phyloP scores from a whole-genome alignment of 1,140 invertebrate genomes.

The Drosophila cardini region DNA sequence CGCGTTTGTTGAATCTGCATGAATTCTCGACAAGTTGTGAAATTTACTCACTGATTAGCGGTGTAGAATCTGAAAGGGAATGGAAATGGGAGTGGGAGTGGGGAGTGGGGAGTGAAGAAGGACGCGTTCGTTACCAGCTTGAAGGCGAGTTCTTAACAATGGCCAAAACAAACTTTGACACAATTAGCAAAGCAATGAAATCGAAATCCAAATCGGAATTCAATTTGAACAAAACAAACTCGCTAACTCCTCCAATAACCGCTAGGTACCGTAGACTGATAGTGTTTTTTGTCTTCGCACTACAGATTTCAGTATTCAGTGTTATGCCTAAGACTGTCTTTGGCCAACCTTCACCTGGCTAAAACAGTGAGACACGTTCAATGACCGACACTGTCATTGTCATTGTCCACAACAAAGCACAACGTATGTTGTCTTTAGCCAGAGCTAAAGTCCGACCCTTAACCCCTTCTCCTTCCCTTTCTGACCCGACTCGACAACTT shows the following conservation, averaged over 20 bases:
- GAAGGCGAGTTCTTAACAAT: conserved; percentile 14
- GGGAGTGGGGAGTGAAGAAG: conserved; percentile 4
- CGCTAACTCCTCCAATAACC: conserved; percentile 21
- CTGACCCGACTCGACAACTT: background rate
- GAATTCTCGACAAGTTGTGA: conserved; percentile 53
- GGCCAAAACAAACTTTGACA: background rate
- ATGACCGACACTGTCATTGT: conserved; percentile 68
- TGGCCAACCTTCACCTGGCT: conserved; percentile 44
- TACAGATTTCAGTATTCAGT: too few species aligned
- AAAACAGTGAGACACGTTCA: conserved; percentile 45
- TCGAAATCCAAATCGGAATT: conserved; percentile 10
- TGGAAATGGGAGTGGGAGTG: background rate
- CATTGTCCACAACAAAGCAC: conserved; percentile 40
- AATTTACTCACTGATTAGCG: conserved; percentile 71
- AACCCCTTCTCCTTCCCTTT: background rate
- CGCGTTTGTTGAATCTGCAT: conserved; percentile 26
- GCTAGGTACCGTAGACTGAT: conserved; percentile 37
- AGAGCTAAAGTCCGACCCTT: background rate
- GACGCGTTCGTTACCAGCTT: conserved; percentile 3
- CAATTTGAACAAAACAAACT: conserved; percentile 12
- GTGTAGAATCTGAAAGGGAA: background rate
- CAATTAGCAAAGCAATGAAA: conserved; percentile 38
- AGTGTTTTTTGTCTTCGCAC: conserved; percentile 20
- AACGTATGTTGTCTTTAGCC: conserved; percentile 17
- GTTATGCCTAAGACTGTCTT: conserved; percentile 2